These are phyloP conservation scores for Erynnis tages DNA, from an alignment of 2,888 invertebrate species.

Conservation along the genomic window DNA sequence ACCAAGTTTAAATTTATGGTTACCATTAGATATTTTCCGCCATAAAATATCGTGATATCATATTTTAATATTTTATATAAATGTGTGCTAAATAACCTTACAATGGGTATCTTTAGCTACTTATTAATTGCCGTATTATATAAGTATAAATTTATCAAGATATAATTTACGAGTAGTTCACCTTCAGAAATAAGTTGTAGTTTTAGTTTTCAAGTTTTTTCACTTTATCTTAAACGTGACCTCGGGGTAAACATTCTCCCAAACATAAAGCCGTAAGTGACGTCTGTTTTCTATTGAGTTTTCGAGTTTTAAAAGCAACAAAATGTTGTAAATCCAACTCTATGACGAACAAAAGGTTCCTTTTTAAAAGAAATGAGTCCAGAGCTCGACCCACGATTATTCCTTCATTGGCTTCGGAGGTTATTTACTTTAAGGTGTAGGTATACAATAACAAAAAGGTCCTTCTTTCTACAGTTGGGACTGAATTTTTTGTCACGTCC, in stretches of 20 bases:
- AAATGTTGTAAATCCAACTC: slow-evolving; percentile 10
- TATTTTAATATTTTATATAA: no score
- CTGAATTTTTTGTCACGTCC: slow-evolving; percentile 5
- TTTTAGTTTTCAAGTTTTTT: slow-evolving; percentile 3
- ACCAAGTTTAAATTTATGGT: no score
- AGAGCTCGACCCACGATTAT: slow-evolving; percentile 14
- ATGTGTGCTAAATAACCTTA: no score
- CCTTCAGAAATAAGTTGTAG: no score
- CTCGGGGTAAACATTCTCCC: slow-evolving; percentile 19
- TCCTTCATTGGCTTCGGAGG: slow-evolving; percentile 13
- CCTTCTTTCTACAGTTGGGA: not conserved
- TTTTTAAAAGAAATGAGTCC: slow-evolving; percentile 15
- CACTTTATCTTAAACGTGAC: slow-evolving; percentile 19
- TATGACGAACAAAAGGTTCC: slow-evolving; percentile 8
- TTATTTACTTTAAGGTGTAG: slow-evolving; percentile 3
- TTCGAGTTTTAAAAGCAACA: slow-evolving; percentile 26
- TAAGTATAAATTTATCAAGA: no score
- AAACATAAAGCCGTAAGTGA: slow-evolving; percentile 17
- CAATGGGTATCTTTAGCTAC: no score
- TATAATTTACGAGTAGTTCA: no score
- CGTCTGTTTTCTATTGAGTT: slow-evolving; percentile 26
- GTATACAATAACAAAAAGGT: not conserved
- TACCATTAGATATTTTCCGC: no score
- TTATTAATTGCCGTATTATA: no score
- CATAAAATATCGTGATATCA: no score